Conservation (phyloP, 2,888 invertebrate species). For the Athetis lepigone region DNA sequence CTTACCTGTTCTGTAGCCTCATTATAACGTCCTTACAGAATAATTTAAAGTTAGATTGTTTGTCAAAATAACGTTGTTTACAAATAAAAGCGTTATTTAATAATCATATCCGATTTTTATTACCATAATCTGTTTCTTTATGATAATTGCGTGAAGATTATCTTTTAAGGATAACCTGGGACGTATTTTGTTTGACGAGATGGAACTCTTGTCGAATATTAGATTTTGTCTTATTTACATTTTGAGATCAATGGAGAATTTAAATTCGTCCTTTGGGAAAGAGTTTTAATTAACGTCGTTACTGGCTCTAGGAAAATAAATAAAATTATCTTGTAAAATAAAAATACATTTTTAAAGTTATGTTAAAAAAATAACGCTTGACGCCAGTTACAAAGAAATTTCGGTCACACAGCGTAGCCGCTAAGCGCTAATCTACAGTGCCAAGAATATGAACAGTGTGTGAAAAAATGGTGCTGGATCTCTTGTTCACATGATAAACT, state of each 20-base stretch:
- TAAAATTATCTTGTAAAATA: too few species aligned
- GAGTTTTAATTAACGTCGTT: constrained; percentile 18
- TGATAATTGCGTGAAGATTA: constrained; percentile 55
- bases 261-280: constrained; percentile 24
- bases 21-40: constrained; percentile 48
- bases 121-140: constrained; percentile 59
- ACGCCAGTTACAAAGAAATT: too few species aligned
- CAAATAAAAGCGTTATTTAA: constrained; percentile 54
- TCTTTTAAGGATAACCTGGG: constrained; percentile 38
- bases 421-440: too few species aligned
- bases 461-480: too few species aligned
- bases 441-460: too few species aligned
- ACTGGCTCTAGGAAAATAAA: neutral
- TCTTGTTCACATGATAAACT: too few species aligned
- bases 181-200: constrained; percentile 44
- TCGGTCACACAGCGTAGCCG: too few species aligned
- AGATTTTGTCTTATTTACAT: constrained; percentile 38
- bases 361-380: neutral
- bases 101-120: constrained; percentile 47
- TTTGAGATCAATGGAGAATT: constrained; percentile 22
- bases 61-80: constrained; percentile 39
- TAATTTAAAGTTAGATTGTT: constrained; percentile 56
- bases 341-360: neutral
- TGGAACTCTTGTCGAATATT: constrained; percentile 32
- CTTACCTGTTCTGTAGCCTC: constrained; percentile 31